Base-by-base conservation (phyloP, 2,888 invertebrate genomes). In the Drosophila kanekoi region DNA sequence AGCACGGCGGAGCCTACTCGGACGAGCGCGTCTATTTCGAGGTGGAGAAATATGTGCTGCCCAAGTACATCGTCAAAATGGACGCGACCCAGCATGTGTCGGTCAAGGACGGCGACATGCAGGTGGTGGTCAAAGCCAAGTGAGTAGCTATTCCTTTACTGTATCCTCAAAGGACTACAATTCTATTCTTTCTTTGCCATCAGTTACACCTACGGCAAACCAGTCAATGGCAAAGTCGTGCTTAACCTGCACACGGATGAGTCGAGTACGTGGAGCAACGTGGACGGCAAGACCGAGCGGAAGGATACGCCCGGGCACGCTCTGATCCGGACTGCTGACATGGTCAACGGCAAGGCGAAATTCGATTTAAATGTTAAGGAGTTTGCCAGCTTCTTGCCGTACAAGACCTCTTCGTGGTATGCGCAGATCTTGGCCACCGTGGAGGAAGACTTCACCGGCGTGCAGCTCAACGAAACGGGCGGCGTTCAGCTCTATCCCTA, bases 11-110 rank as follows among this genome's bases (percentile, higher is more conserved):
- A 1, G 2, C 47, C 4, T 75, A 64, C 38, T 9, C 61, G 0
- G 77, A 79, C 13, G 72, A 82, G 32, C 76, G 93, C 90, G 81
- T 65, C 0, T 90, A 89, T 38, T 91, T 92, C 59, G 94, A 96
- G 84, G 97, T 98, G 11, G 97, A 97, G 11, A 97, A 98, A 92
- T 98, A 98, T 90, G 96, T 98, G 52, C 93, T 98, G 76, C 99
- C 99, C 0, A 98, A 98, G 90, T 99, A 98, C 92, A 95, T 97
- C 81, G 96, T 99, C 69, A 94, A 95, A 45, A 95, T 99, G 75
- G 95, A 96, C 72, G 94, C 97, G 38, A 96, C 97, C 0, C 94
- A 96, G 57, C 96, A 97, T 90, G 95, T 96, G 4, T 96, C 97
- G 0, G 96, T 97, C 90, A 95, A 95, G 73, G 97, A 98, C 65